A percentile compares a stretch with the other conserved stretches of the same genome.
phyloP scores from a whole-genome alignment of 2,113 vertebrate genomes.

The Laticauda laticaudata region DNA sequence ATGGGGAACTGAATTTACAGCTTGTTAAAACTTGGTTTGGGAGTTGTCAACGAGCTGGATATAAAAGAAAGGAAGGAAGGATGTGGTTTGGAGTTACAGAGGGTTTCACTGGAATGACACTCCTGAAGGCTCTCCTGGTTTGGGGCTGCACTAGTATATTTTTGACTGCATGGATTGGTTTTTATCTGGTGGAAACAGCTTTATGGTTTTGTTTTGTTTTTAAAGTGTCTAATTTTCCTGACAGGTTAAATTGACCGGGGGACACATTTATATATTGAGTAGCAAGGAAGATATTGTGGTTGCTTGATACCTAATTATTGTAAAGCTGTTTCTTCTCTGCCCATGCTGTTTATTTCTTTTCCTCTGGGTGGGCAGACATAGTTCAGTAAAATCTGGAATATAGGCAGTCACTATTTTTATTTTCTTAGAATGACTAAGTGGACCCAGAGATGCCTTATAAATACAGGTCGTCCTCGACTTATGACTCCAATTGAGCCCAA shows the following conservation, averaged over 20 bases:
- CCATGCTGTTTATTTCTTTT: background rate
- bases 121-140: background rate
- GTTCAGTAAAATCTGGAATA: background rate
- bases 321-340: background rate
- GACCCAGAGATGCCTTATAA: background rate
- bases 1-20: background rate
- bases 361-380: background rate
- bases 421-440: background rate
- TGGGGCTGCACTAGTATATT: background rate
- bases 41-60: background rate
- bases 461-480: background rate
- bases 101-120: background rate
- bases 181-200: background rate
- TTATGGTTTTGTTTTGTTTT: background rate
- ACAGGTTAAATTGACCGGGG: background rate
- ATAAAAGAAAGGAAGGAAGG: background rate
- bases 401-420: background rate
- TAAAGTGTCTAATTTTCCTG: background rate
- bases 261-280: background rate
- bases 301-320: background rate
- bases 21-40: background rate
- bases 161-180: background rate
- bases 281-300: background rate
- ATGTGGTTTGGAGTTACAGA: background rate
- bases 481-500: too few species aligned